A percentile compares a stretch with the other conserved stretches of the same genome.
Conservation (phyloP, 2,888 invertebrate genomes). For the Dryobotodes eremita region DNA sequence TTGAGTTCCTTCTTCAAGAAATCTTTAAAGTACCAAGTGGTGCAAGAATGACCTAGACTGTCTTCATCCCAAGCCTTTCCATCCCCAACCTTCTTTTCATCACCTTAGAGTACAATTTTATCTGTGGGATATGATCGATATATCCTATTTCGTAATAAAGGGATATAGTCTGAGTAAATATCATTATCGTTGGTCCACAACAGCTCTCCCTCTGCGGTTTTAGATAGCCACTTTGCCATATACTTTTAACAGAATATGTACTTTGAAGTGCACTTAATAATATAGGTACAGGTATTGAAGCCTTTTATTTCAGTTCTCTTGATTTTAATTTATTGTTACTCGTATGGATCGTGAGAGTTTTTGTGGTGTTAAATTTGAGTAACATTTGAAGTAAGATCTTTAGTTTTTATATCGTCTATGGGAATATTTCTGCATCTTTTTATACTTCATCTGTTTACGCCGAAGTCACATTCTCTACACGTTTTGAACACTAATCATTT, state of each 20-base stretch:
- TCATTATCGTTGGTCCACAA: slow-evolving; percentile 86
- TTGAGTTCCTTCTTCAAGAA: slow-evolving; percentile 80
- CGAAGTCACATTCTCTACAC: background rate
- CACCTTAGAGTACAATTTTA: slow-evolving; percentile 36
- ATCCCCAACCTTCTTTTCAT: slow-evolving; percentile 47
- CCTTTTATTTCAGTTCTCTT: slow-evolving; percentile 13
- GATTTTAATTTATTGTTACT: background rate
- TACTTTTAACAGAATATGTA: slow-evolving; percentile 66
- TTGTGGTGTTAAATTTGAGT: background rate
- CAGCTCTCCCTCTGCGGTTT: slow-evolving; percentile 78
- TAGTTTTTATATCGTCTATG: background rate
- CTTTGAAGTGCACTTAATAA: slow-evolving; percentile 48
- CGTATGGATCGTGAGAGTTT: background rate
- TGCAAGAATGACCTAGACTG: slow-evolving; percentile 73
- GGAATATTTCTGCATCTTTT: background rate
- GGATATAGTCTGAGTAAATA: slow-evolving; percentile 80
- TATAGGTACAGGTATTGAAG: slow-evolving; percentile 43
- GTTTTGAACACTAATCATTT: background rate
- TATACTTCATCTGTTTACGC: background rate
- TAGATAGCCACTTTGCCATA: slow-evolving; percentile 82
- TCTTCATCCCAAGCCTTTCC: slow-evolving; percentile 21
- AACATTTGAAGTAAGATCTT: background rate
- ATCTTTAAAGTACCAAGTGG: slow-evolving; percentile 78
- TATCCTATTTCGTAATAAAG: slow-evolving; percentile 68
- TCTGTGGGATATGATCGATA: slow-evolving; percentile 22